Percentiles rank a stretch among this genome's conserved stretches.
Conservation (phyloP, 2,797 vertebrate genomes). For the Periparus ater region DNA sequence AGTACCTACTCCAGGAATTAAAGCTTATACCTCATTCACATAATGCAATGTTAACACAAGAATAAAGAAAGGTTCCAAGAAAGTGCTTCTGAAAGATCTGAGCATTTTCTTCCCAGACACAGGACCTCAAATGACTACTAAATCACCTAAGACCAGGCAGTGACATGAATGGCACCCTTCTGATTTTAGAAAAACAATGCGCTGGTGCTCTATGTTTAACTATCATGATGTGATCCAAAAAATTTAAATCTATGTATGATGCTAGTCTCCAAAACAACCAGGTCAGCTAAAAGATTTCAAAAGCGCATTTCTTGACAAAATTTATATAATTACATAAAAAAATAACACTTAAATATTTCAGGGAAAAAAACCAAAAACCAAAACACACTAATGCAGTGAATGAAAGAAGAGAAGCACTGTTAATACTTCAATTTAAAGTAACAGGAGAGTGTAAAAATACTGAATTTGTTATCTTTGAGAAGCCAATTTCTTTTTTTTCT, state of each 20-base stretch:
- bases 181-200: not conserved
- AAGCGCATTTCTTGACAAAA: not conserved
- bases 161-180: not conserved
- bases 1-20: constrained; percentile 49
- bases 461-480: constrained; percentile 16
- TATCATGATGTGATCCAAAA: not conserved
- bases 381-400: not conserved
- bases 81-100: constrained; percentile 33
- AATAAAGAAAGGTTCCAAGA: constrained; percentile 12
- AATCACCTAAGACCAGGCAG: constrained; percentile 4
- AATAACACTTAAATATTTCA: not conserved
- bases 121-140: not conserved
- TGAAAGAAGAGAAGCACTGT: constrained; percentile 28
- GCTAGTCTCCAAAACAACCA: not conserved
- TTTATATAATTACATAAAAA: constrained; percentile 2
- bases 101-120: constrained; percentile 25
- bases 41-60: constrained; percentile 10
- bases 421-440: constrained; percentile 41
- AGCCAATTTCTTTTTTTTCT: constrained; percentile 19
- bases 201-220: not conserved
- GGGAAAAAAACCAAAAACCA: not conserved
- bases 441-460: constrained; percentile 44
- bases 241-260: not conserved
- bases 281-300: constrained; percentile 19
- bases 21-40: constrained; percentile 31